Percentiles rank a stretch among this genome's conserved stretches.
Evolutionary conservation across 2,888 invertebrate species (phyloP).

Genomic region (Macaria liturata): DNA sequence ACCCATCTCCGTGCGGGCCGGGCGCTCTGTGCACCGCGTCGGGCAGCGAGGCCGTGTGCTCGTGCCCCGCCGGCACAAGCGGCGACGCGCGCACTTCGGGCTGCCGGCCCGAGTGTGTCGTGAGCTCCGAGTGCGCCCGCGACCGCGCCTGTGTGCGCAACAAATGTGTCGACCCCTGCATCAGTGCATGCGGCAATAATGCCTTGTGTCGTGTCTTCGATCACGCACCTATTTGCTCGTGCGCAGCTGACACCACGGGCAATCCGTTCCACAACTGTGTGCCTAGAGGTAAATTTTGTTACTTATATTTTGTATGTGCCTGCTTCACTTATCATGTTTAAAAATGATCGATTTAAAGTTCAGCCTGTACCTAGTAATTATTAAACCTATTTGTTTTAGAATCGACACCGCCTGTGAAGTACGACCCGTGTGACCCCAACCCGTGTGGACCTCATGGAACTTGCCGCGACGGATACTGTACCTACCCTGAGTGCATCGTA

Average conservation of each 20-base stretch:
- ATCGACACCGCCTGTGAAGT: slow-evolving; percentile 53
- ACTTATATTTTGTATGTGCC: no score
- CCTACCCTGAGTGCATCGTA: slow-evolving; percentile 93
- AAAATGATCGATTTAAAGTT: no score
- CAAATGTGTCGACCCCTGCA: slow-evolving; percentile 92
- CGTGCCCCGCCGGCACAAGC: slow-evolving; percentile 89
- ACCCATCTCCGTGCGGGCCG: slow-evolving; percentile 90
- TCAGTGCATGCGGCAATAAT: slow-evolving; percentile 90
- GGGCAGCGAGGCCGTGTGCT: slow-evolving; percentile 86
- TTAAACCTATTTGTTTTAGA: slow-evolving; percentile 43
- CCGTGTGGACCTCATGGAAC: slow-evolving; percentile 88
- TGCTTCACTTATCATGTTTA: no score
- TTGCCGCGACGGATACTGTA: slow-evolving; percentile 86
- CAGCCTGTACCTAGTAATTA: no score
- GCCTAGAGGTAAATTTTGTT: slow-evolving; percentile 47
- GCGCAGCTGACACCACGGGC: slow-evolving; percentile 87
- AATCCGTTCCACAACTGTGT: slow-evolving; percentile 91
- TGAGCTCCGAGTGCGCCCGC: slow-evolving; percentile 91
- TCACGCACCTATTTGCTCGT: slow-evolving; percentile 88
- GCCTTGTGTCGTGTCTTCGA: slow-evolving; percentile 87
- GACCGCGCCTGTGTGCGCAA: slow-evolving; percentile 90
- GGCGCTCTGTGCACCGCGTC: slow-evolving; percentile 87
- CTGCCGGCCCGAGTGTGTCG: slow-evolving; percentile 92
- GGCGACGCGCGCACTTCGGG: slow-evolving; percentile 90
- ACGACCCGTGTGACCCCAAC: slow-evolving; percentile 87